Evolutionary conservation across 2,797 vertebrate species (phyloP).

Genomic region (Odontamblyopus rebecca): DNA sequence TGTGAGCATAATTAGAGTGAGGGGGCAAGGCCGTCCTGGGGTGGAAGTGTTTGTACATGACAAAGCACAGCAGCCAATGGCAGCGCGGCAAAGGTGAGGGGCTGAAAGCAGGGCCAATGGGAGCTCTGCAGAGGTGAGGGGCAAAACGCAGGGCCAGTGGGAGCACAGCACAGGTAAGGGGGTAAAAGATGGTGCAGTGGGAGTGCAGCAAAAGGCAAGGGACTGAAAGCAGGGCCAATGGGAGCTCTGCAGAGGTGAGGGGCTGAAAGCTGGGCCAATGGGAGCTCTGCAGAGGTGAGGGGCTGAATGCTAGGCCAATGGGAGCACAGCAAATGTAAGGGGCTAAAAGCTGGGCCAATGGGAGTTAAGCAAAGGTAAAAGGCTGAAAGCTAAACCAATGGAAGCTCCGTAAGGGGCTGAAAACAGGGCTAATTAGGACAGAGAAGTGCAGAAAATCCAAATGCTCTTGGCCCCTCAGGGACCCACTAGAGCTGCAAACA

Average conservation of each 20-base stretch:
- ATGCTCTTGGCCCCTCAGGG: slow-evolving; percentile 61
- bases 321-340: no score
- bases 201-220: slow-evolving; percentile 67
- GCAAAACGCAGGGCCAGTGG: slow-evolving; percentile 73
- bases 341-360: slow-evolving; percentile 52
- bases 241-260: no score
- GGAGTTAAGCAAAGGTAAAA: slow-evolving; percentile 68
- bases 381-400: slow-evolving; percentile 71
- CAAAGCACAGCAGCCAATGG: slow-evolving; percentile 67
- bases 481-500: slow-evolving; percentile 67
- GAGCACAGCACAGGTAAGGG: slow-evolving; percentile 67
- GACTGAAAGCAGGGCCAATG: slow-evolving; percentile 71
- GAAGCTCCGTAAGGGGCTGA: slow-evolving; percentile 68
- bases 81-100: slow-evolving; percentile 67
- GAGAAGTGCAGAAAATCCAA: slow-evolving; percentile 69
- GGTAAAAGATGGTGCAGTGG: slow-evolving; percentile 73
- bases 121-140: slow-evolving; percentile 68
- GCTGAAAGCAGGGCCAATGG: slow-evolving; percentile 73
- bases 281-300: slow-evolving; percentile 68
- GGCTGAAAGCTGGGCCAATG: slow-evolving; percentile 52
- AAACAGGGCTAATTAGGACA: slow-evolving; percentile 73
- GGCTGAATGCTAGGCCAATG: slow-evolving; percentile 71
- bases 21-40: slow-evolving; percentile 70
- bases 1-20: slow-evolving; percentile 76
- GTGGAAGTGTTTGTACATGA: slow-evolving; percentile 73